Conservation (phyloP, 92 coral and sea anemone species). For the Phenganax subtilis region DNA sequence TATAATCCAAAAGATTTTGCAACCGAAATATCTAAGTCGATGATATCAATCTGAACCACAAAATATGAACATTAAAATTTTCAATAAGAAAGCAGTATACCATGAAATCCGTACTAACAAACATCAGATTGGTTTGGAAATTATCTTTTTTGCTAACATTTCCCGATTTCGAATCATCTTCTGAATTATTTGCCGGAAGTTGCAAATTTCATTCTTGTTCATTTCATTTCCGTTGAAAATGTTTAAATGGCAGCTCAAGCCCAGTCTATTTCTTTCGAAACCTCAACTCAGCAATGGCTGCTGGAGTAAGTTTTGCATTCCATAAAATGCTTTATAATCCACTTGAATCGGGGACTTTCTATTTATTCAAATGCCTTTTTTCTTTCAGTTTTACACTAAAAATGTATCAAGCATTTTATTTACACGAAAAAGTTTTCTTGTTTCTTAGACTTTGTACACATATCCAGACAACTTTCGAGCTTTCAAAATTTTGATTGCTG, state of each 20-base stretch:
- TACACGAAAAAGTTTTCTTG: slow-evolving; percentile 26
- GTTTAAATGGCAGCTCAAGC: slow-evolving; percentile 29
- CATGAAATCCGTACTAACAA: not conserved
- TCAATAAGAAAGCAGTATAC: no score
- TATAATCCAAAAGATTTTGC: no score
- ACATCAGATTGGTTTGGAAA: not conserved
- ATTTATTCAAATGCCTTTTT: not conserved
- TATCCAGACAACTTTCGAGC: slow-evolving; percentile 98
- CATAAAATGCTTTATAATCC: not conserved
- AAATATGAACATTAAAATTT: no score
- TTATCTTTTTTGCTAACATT: not conserved
- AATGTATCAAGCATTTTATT: not conserved
- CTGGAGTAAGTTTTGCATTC: slow-evolving; percentile 62
- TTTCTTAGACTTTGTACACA: slow-evolving; percentile 82
- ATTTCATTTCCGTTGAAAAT: slow-evolving; percentile 30
- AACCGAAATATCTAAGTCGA: no score
- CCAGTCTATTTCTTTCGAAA: slow-evolving; percentile 43
- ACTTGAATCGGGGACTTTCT: slow-evolving; percentile 31
- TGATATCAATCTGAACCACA: no score
- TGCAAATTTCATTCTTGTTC: not conserved
- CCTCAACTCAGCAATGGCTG: slow-evolving; percentile 71
- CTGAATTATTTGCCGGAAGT: not conserved
- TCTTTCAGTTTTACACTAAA: not conserved
- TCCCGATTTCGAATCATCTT: no score
- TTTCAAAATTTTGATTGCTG: slow-evolving; percentile 90